Base-by-base conservation (phyloP, 2,797 vertebrate species). In the Erpetoichthys calabaricus region DNA sequence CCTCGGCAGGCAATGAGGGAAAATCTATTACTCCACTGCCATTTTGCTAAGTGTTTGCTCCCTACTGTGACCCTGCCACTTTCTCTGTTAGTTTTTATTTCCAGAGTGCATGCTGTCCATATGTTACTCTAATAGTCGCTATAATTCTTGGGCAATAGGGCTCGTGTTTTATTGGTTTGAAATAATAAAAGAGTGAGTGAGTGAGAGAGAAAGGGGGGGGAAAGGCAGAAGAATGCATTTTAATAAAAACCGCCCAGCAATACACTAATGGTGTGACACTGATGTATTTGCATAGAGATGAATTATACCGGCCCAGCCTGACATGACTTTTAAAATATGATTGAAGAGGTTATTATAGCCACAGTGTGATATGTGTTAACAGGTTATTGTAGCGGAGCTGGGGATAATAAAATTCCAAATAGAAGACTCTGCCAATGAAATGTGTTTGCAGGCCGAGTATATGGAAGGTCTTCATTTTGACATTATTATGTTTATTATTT, bases 251-350 rank as follows among this genome's bases (percentile, higher is more conserved):
- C 74, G 74, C 74, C 67, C 65, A 80, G 86, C 85, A 82, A 86
- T 86, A 83, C 83, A 69, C 85, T 91, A 90, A 93, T 91, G 89
- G 88, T 78, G 84, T 84, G 89, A 90, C 89, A 86, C 77, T 76
- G 74, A 79, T 77, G 67, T 86, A 93, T 97, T 94, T 92, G 89
- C 91, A 94, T 92, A 93, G 89, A 92, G 86, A 94, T 90, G 89
- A 93, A 91, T 91, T 88, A 92, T 80, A 60, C 52, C 49, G 65
- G 74, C 74, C 25, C 73, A 66, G 66, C 80, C 84, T 89, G 89
- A 92, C 88, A 76, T 80, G 86, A 92, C 86, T 94, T 93, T 90
- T 91, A 92, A 89, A 86, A 91, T 88, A 90, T 90, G 89, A 93
- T 90, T 77, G 89, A 90, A 80, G 84, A 84, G 83, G 84, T 93